These are phyloP conservation scores for Zaprionus bogoriensis DNA, from an alignment of 2,888 invertebrate species.

Conservation along the genomic window DNA sequence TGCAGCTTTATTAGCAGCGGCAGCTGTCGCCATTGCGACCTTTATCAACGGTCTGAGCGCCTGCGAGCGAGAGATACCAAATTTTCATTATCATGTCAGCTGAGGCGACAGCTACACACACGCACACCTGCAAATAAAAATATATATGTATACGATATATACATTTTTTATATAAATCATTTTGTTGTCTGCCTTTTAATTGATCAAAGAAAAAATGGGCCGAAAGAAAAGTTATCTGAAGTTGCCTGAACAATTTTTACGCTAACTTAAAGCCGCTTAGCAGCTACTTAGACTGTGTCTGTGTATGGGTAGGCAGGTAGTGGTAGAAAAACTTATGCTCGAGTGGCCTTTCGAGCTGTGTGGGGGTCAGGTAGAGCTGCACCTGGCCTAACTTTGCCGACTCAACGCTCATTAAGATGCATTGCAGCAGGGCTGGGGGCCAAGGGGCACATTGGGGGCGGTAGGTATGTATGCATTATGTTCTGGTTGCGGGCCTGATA, in stretches of 20 bases:
- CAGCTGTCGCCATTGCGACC: slow-evolving; percentile 58
- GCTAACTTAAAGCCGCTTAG: slow-evolving; percentile 74
- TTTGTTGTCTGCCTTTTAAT: slow-evolving; percentile 38
- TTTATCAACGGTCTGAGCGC: slow-evolving; percentile 53
- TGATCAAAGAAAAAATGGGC: slow-evolving; percentile 57
- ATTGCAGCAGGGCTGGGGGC: slow-evolving; percentile 44
- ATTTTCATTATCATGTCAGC: slow-evolving; percentile 57
- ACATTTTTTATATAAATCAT: too few species aligned
- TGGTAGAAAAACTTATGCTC: slow-evolving; percentile 38
- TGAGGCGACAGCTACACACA: slow-evolving; percentile 20
- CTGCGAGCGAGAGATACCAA: slow-evolving; percentile 22
- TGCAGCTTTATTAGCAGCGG: slow-evolving; percentile 40
- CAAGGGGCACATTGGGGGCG: not conserved
- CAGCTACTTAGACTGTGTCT: slow-evolving; percentile 40
- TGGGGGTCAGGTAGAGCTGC: slow-evolving; percentile 11
- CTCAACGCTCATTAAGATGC: slow-evolving; percentile 69
- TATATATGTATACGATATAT: slow-evolving; percentile 1
- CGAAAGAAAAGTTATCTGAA: slow-evolving; percentile 42
- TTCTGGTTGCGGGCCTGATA: slow-evolving; percentile 50
- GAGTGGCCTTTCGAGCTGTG: slow-evolving; percentile 44
- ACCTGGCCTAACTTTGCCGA: slow-evolving; percentile 27
- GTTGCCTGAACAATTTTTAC: slow-evolving; percentile 59
- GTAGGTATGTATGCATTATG: slow-evolving; percentile 53
- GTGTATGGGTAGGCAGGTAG: not conserved
- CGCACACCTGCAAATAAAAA: not conserved